Conservation (phyloP, 2,113 vertebrate species). For the Scopus umbretta region DNA sequence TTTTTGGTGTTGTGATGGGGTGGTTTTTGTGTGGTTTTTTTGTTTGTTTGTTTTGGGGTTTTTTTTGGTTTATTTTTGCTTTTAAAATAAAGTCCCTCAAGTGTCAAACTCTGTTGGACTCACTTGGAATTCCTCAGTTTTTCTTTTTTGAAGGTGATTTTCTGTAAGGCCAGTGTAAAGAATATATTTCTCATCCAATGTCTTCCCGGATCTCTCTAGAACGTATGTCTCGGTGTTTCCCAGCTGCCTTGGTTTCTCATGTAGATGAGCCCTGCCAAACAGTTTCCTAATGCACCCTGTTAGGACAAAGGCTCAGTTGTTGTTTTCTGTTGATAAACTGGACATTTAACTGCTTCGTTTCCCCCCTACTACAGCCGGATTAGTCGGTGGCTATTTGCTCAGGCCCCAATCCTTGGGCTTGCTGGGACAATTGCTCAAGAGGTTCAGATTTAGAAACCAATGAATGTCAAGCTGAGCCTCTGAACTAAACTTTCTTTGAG, state of each 20-base stretch:
- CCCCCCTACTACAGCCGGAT: constrained; percentile 38
- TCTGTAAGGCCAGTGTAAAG: too few relatives aligned
- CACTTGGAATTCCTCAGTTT: background rate
- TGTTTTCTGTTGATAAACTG: constrained; percentile 53
- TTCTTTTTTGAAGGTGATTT: background rate
- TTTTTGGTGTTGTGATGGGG: background rate
- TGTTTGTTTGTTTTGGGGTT: too few relatives aligned
- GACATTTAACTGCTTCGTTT: constrained; percentile 40
- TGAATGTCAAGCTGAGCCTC: constrained; percentile 24
- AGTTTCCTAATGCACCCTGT: constrained; percentile 1
- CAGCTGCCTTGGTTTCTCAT: constrained; percentile 27
- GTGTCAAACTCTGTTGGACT: background rate
- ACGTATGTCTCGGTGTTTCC: background rate
- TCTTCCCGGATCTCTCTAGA: background rate
- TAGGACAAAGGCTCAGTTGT: constrained; percentile 53
- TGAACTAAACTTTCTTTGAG: constrained; percentile 51
- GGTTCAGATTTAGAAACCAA: constrained; percentile 45
- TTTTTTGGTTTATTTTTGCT: too few relatives aligned
- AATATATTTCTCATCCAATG: background rate
- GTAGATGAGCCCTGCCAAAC: background rate
- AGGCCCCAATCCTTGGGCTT: background rate
- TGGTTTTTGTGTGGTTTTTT: too few relatives aligned
- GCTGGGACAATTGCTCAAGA: constrained; percentile 12
- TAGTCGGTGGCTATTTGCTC: constrained; percentile 23
- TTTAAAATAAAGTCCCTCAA: background rate